phyloP scores from a whole-genome alignment of 2,888 invertebrate genomes.

The Acronicta alni region DNA sequence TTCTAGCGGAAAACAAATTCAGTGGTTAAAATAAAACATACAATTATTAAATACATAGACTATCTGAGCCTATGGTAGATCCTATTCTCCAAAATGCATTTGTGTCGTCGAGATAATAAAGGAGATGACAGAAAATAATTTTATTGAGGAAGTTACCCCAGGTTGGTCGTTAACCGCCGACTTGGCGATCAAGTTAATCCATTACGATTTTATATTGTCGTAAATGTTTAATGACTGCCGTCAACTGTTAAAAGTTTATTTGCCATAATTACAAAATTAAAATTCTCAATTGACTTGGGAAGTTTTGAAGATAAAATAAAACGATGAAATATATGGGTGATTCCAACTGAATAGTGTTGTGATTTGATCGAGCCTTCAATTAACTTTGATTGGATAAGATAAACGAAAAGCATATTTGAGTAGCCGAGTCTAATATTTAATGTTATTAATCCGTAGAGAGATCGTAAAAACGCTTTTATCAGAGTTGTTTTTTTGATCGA shows the following conservation, averaged over 20 bases:
- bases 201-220: conserved; percentile 86
- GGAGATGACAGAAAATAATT: conserved; percentile 77
- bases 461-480: conserved; percentile 23
- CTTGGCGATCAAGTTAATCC: conserved; percentile 84
- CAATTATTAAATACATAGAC: conserved; percentile 6
- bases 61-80: conserved; percentile 13
- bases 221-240: conserved; percentile 85
- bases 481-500: conserved; percentile 26
- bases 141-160: conserved; percentile 86
- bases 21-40: conserved; percentile 4
- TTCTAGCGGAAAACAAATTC: neutral
- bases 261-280: conserved; percentile 70
- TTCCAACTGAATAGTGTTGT: conserved; percentile 27
- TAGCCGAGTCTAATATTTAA: conserved; percentile 25
- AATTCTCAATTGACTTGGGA: conserved; percentile 57
- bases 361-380: conserved; percentile 32
- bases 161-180: conserved; percentile 81
- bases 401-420: conserved; percentile 32
- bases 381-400: conserved; percentile 37
- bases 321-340: conserved; percentile 29
- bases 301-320: conserved; percentile 27
- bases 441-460: conserved; percentile 30
- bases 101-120: conserved; percentile 52
- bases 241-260: conserved; percentile 76
- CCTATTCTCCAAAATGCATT: conserved; percentile 32